Conservation (phyloP, 2,113 vertebrate genomes). For the Oreotragus oreotragus region DNA sequence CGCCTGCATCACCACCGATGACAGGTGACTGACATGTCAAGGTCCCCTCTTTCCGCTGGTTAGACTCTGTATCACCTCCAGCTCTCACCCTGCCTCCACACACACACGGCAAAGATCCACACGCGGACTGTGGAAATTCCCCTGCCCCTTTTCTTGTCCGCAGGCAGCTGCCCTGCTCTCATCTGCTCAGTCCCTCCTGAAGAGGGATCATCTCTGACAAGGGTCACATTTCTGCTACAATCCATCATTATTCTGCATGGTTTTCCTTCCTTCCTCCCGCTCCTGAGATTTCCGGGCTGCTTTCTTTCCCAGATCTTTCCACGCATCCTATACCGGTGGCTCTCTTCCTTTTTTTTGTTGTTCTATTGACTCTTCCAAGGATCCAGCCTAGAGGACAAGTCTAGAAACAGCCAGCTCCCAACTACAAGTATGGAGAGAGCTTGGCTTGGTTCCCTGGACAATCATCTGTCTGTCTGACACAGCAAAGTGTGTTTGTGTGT, state of each 20-base stretch:
- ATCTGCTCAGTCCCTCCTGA: background rate
- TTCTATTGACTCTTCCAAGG: background rate
- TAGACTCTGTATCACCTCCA: background rate
- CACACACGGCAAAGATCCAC: background rate
- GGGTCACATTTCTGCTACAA: background rate
- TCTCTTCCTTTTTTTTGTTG: background rate
- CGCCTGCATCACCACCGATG: background rate
- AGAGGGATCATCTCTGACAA: background rate
- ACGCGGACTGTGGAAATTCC: background rate
- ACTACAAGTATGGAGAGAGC: accelerated
- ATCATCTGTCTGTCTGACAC: background rate
- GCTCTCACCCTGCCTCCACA: background rate
- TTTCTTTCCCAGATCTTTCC: constrained; percentile 22
- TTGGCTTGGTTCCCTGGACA: background rate
- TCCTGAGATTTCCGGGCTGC: constrained; percentile 14
- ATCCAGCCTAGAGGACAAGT: background rate
- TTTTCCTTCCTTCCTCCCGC: background rate
- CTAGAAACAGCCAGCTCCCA: background rate
- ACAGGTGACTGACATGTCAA: background rate
- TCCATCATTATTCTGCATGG: background rate
- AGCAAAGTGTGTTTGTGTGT: background rate
- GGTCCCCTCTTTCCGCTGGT: background rate
- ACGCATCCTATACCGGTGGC: background rate
- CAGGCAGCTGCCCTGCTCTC: background rate
- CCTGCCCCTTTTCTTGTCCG: background rate